Conservation (phyloP, 2,888 invertebrate genomes). For the Icerya purchasi region DNA sequence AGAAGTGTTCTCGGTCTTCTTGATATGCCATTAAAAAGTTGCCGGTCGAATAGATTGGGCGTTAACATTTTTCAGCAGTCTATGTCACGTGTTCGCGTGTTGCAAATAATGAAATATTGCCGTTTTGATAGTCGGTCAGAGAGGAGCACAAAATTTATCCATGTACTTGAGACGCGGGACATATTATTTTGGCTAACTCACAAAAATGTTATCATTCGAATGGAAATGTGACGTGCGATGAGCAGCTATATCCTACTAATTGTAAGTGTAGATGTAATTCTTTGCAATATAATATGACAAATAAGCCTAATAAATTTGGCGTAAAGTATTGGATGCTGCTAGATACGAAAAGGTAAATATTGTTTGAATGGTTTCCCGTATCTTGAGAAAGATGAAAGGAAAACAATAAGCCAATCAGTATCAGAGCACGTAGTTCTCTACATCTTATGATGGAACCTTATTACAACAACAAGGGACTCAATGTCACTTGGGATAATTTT, state of each 20-base stretch:
- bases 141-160: background rate
- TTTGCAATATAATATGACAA: background rate
- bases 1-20: too few species aligned
- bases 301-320: background rate
- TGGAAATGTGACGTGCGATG: background rate
- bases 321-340: too few species aligned
- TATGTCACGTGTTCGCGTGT: background rate
- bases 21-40: too few species aligned
- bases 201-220: background rate
- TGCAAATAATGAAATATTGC: background rate
- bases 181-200: background rate
- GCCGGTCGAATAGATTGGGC: too few species aligned
- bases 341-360: background rate
- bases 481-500: background rate
- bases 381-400: background rate
- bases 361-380: background rate
- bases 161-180: background rate
- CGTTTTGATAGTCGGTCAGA: background rate
- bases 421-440: background rate
- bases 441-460: background rate
- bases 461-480: background rate
- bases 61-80: background rate
- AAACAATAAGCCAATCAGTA: background rate
- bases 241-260: background rate
- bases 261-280: background rate